Evolutionary conservation across 2,888 invertebrate species (phyloP).

Genomic region (Latheticus oryzae): DNA sequence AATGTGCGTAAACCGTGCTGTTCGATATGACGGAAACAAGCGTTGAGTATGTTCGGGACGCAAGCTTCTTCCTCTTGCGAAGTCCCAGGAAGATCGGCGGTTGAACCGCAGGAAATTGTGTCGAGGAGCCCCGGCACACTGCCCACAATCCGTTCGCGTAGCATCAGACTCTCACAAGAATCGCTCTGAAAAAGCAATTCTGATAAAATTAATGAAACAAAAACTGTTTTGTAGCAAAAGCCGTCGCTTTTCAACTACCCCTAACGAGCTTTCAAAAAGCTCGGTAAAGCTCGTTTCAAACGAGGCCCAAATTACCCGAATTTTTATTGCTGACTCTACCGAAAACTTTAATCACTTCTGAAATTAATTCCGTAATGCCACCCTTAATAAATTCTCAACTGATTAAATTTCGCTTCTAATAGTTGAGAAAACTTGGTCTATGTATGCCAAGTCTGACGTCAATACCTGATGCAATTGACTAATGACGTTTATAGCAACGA

Average conservation of each 20-base stretch:
- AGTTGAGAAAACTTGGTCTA: constrained; percentile 47
- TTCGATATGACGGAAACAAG: constrained; percentile 86
- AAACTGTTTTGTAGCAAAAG: not conserved
- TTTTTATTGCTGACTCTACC: no score
- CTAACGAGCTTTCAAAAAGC: no score
- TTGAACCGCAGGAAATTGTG: constrained; percentile 64
- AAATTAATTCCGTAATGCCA: no score
- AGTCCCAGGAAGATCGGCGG: constrained; percentile 65
- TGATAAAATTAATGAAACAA: no score
- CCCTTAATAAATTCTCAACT: no score
- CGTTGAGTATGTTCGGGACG: constrained; percentile 82
- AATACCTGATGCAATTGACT: constrained; percentile 54
- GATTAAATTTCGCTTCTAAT: no score
- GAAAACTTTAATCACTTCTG: no score
- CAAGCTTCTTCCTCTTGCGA: constrained; percentile 65
- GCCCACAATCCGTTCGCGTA: constrained; percentile 69
- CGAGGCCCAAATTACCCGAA: no score
- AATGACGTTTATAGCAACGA: constrained; percentile 44
- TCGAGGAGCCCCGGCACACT: constrained; percentile 66
- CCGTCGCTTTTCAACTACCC: not conserved
- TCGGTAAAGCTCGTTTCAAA: no score
- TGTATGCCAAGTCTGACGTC: constrained; percentile 55
- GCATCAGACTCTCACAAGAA: constrained; percentile 79
- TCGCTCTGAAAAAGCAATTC: constrained; percentile 72
- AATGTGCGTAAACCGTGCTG: constrained; percentile 84